Conservation (phyloP, 2,113 vertebrate species). For the Zapornia atra region DNA sequence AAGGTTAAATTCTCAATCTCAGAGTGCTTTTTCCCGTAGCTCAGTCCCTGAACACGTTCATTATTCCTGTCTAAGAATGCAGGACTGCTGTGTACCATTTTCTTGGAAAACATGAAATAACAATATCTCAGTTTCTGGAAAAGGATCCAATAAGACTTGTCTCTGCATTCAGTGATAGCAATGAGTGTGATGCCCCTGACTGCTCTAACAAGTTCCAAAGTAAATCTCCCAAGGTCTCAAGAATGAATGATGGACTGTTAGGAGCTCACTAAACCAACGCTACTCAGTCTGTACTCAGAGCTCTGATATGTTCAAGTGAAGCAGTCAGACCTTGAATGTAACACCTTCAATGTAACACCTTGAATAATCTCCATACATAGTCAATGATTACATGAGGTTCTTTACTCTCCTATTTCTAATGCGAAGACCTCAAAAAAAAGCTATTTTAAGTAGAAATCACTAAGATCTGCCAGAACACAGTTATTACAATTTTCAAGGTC, state of each 20-base stretch:
- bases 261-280: background rate
- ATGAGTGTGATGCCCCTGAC: background rate
- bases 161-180: background rate
- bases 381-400: background rate
- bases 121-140: background rate
- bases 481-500: background rate
- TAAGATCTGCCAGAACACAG: background rate
- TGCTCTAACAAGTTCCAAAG: background rate
- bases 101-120: background rate
- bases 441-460: background rate
- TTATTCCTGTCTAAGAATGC: background rate
- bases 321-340: background rate
- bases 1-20: background rate
- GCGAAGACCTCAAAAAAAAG: background rate
- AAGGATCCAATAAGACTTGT: background rate
- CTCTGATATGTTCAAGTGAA: background rate
- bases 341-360: too few relatives aligned
- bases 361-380: background rate
- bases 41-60: background rate
- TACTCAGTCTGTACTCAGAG: background rate
- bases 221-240: background rate
- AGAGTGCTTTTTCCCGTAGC: background rate
- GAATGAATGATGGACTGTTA: background rate
- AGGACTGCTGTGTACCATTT: background rate
- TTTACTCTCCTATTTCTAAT: background rate